Evolutionary conservation across 2,888 invertebrate genomes (phyloP), one percentile per base, ranked within the genome.

Genomic region (Crioceris asparagi): DNA sequence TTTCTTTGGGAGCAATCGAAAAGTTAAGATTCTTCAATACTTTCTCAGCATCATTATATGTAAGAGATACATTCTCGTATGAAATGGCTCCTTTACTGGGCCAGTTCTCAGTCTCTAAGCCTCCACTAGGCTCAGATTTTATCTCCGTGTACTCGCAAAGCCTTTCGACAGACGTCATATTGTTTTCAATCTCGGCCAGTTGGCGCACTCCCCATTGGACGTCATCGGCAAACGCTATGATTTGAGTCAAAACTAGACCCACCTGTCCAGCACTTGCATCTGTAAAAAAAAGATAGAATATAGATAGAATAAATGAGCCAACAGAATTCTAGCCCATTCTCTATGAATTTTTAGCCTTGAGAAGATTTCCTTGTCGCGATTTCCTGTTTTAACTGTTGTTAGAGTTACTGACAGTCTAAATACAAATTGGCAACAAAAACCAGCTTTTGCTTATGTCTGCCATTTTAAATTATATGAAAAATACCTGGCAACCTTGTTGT

Each of bases 81-180:
- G 71, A 66, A 10, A 88, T 65, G 44, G 68, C 69, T 1, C 85
- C 86, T 15, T 72, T 60, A 14, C 69, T 68, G 0, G 86, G 86
- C 87, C 87, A 87, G 1, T 74, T 68, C 8, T 71, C 66, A 16
- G 75, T 72, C 23, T 79, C 79, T 6, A 11, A 27, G 2, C 59
- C 59, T 27, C 38, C 35, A 10, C 40, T 44, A 7, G 48, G 38
- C 49, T 68, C 67, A 4, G 53, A 49, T 41, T 68, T 62, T 8
- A 77, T 54, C 11, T 68, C 60, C 1, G 70, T 55, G 34, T 64
- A 63, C 45, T 63, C 64, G 23, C 59, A 29, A 1, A 83, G 72
- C 60, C 91, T 74, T 64, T 96, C 94, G 0, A 94, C 91, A 7
- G 85, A 81, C 2, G 85, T 87, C 86, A 88, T 86, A 49, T 79